phyloP scores from a whole-genome alignment of 1,140 invertebrate species.

The Leptinotarsa texana region DNA sequence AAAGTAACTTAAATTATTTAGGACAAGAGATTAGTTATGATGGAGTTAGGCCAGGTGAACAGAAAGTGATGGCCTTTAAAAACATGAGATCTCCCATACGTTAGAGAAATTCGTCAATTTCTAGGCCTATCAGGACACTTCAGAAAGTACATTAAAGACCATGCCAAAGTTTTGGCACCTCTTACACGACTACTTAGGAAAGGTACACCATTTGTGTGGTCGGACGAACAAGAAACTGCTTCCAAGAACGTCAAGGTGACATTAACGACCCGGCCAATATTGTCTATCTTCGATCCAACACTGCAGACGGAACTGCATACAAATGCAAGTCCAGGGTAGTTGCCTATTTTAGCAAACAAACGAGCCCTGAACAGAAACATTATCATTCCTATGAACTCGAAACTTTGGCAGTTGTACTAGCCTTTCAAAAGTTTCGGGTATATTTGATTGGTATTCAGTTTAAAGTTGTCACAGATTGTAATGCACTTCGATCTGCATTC shows the following conservation, averaged over 20 bases:
- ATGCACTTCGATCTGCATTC: slow-evolving; percentile 35
- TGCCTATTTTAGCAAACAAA: slow-evolving; percentile 37
- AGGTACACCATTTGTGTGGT: slow-evolving; percentile 41
- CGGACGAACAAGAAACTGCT: slow-evolving; percentile 28
- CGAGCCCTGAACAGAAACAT: slow-evolving; percentile 24
- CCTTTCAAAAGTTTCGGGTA: slow-evolving; percentile 47
- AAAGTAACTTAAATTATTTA: too few relatives aligned
- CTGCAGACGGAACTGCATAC: slow-evolving; percentile 27
- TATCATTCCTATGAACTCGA: slow-evolving; percentile 38
- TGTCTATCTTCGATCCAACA: slow-evolving; percentile 39
- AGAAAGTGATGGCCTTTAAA: too few relatives aligned
- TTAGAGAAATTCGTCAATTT: slow-evolving; percentile 47
- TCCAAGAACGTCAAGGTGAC: slow-evolving; percentile 32
- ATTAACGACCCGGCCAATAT: slow-evolving; percentile 30
- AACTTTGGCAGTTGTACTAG: slow-evolving; percentile 44
- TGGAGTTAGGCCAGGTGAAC: too few relatives aligned
- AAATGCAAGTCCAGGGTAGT: slow-evolving; percentile 29
- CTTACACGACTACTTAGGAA: slow-evolving; percentile 46
- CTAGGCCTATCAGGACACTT: slow-evolving; percentile 42
- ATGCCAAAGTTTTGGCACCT: slow-evolving; percentile 41
- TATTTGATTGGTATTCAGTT: slow-evolving; percentile 40
- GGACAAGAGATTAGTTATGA: too few relatives aligned
- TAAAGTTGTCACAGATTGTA: slow-evolving; percentile 47
- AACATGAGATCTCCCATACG: slow-evolving; percentile 7
- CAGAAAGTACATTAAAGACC: slow-evolving; percentile 36